Base-by-base conservation (phyloP, 2,888 invertebrate species). In the Drosophila lacicola region DNA sequence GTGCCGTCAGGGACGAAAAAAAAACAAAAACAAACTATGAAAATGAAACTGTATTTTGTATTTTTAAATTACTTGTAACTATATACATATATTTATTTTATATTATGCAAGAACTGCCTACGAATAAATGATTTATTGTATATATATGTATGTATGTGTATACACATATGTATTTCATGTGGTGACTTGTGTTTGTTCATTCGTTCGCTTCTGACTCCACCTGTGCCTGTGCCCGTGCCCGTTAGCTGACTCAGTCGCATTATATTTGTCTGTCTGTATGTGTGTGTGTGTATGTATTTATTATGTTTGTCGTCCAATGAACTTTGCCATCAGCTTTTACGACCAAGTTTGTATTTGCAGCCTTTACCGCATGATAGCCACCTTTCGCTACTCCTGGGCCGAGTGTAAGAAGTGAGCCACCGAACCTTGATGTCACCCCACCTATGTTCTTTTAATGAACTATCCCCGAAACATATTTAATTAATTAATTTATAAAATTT, bases 121-220 rank as follows among this genome's bases (percentile, higher is more conserved):
- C 89, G 88, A 86, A 86, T 86, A 86, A 89, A 86, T 74, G 88
- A 89, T 84, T 89, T 89, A 89, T 82, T 86, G 89, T 86, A 89
- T 86, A 85, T 84, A 84, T 72, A 70, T 73, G 53, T 77, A 58
- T 62, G 62, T 64, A 37, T 58, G 57, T 63, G 60, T 53, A 67
- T 74, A 49, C 69, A 61, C 50, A 37, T 54, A 50, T 56, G 46
- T 55, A 60, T 51, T 67, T 44, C 41, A 53, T 71, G 50, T 63
- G 60, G 51, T 75, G 68, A 62, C 25, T 73, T 61, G 66, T 78
- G 21, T 47, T 58, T 46, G 41, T 73, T 70, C 44, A 44, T 64
- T 50, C 54, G 34, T 53, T 63, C 29, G 37, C 55, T 42, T 46
- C 19, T 34, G 50, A 25, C 9, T 60, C 44, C 44, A 58, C 60